These are phyloP conservation scores for Unio pictorum DNA, from an alignment of 2,888 invertebrate species.

Conservation along the genomic window DNA sequence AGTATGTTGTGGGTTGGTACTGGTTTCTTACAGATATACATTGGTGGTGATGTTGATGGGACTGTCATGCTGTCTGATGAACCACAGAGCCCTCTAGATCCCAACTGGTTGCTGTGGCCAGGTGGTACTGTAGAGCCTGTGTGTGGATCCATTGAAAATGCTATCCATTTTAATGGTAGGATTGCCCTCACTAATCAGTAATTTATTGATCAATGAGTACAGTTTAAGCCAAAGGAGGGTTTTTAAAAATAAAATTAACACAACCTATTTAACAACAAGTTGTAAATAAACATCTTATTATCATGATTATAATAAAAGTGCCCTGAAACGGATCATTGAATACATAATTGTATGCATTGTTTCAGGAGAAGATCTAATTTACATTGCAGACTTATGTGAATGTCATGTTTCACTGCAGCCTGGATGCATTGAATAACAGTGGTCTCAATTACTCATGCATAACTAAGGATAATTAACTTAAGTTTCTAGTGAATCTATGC, in stretches of 20 bases:
- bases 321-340: too few relatives aligned
- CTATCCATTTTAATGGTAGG: constrained; percentile 66
- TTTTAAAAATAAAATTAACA: too few relatives aligned
- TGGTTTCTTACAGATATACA: constrained; percentile 59
- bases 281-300: too few relatives aligned
- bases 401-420: too few relatives aligned
- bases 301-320: too few relatives aligned
- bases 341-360: too few relatives aligned
- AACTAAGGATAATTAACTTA: too few relatives aligned
- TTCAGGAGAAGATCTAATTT: too few relatives aligned
- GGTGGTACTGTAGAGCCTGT: constrained; percentile 65
- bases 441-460: neutral
- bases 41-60: constrained; percentile 68
- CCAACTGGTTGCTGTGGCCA: constrained; percentile 68
- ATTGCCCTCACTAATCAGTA: neutral
- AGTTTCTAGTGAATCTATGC: too few relatives aligned
- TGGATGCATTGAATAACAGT: neutral
- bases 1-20: too few relatives aligned
- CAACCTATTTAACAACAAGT: too few relatives aligned
- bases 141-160: constrained; percentile 61
- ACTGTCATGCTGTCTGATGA: constrained; percentile 64
- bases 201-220: neutral
- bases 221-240: neutral
- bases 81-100: constrained; percentile 53
- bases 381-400: too few relatives aligned